A percentile compares a stretch with the other conserved stretches of the same genome.
phyloP scores from a whole-genome alignment of 2,113 vertebrate genomes.

The Turdus rufiventris region DNA sequence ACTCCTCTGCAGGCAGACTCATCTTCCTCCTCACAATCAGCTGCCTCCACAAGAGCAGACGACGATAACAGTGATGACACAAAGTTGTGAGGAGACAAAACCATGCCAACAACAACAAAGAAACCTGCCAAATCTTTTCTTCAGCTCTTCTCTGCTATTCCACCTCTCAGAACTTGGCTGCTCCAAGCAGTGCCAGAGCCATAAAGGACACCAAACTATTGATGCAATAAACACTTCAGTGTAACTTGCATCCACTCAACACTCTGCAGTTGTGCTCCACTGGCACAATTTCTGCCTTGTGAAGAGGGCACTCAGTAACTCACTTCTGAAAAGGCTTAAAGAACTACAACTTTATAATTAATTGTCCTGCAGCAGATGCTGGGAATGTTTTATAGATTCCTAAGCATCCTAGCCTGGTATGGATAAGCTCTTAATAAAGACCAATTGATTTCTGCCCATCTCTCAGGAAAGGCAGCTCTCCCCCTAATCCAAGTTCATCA shows the following conservation, averaged over 20 bases:
- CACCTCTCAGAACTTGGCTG: neutral
- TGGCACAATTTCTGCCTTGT: neutral
- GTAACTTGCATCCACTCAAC: neutral
- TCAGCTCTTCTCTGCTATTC: neutral
- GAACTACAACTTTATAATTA: neutral
- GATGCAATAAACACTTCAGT: neutral
- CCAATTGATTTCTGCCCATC: neutral
- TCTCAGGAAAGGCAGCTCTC: neutral
- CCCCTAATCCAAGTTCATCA: neutral
- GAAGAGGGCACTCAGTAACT: neutral
- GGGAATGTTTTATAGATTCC: neutral
- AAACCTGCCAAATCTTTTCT: neutral
- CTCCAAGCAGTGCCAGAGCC: neutral
- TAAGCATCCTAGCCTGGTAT: neutral
- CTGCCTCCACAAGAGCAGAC: slow-evolving; percentile 23
- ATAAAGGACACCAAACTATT: neutral
- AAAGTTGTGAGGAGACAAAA: slow-evolving; percentile 40
- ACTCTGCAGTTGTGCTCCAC: neutral
- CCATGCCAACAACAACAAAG: neutral
- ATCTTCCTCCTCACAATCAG: slow-evolving; percentile 64
- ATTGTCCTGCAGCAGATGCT: neutral
- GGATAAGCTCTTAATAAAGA: slow-evolving; percentile 7
- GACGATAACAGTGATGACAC: slow-evolving; percentile 54
- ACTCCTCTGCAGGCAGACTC: slow-evolving; percentile 60
- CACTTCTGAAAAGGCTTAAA: neutral